Evolutionary conservation across 2,113 vertebrate species (phyloP).

Genomic region (Corynorhinus townsendii): DNA sequence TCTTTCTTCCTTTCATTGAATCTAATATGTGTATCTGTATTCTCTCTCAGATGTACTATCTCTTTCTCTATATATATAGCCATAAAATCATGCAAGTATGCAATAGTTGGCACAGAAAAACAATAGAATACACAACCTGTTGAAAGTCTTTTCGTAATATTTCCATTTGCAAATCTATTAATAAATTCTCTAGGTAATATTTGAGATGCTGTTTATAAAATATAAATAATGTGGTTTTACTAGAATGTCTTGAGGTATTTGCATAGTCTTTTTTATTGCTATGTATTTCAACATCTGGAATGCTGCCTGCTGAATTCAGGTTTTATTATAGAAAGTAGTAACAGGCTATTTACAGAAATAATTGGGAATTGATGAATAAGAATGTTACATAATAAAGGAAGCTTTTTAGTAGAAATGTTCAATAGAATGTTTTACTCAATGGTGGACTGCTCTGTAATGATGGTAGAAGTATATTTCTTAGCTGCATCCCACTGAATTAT

Average conservation of each 20-base stretch:
- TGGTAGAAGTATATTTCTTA: not conserved
- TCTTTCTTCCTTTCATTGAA: not conserved
- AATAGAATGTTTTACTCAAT: constrained; percentile 24
- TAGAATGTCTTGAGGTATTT: constrained; percentile 54
- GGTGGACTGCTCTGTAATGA: not conserved
- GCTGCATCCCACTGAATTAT: not conserved
- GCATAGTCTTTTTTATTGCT: constrained; percentile 73
- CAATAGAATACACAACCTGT: constrained; percentile 7
- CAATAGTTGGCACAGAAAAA: constrained; percentile 40
- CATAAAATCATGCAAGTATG: constrained; percentile 28
- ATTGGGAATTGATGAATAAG: constrained; percentile 68
- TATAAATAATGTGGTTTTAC: constrained; percentile 52
- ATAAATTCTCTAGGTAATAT: constrained; percentile 67
- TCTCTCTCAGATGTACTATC: not conserved
- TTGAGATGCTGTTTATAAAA: constrained; percentile 54
- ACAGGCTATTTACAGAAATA: constrained; percentile 67
- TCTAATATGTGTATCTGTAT: not conserved
- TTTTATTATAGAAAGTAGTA: constrained; percentile 69
- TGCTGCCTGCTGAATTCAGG: constrained; percentile 56
- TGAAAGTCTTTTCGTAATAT: constrained; percentile 51
- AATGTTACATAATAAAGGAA: constrained; percentile 58
- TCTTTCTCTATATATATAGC: not conserved
- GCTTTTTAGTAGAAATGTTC: constrained; percentile 42
- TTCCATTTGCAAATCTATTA: constrained; percentile 61
- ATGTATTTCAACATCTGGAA: constrained; percentile 76